phyloP scores from a whole-genome alignment of 1,140 invertebrate species.

The Drosophila watanabei region DNA sequence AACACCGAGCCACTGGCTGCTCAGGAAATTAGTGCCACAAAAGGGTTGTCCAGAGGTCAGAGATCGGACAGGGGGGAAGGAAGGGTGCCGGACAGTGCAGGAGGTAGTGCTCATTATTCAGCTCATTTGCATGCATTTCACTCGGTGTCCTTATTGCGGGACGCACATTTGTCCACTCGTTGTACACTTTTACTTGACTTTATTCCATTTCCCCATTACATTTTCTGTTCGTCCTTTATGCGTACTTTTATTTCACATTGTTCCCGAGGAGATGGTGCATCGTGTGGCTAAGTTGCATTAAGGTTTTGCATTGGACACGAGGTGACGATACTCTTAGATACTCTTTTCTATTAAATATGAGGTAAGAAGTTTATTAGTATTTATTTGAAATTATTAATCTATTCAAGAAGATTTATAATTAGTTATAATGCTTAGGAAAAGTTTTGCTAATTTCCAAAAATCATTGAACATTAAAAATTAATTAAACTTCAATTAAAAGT shows the following conservation, averaged over 20 bases:
- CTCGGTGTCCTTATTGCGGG: slow-evolving; percentile 19
- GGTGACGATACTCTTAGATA: neutral
- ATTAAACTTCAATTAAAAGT: too few species aligned
- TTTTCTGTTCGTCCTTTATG: slow-evolving; percentile 8
- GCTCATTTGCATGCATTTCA: slow-evolving; percentile 80
- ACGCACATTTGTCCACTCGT: slow-evolving; percentile 55
- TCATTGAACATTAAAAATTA: too few species aligned
- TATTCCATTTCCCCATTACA: slow-evolving; percentile 14
- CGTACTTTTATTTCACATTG: slow-evolving; percentile 40
- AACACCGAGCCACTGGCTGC: slow-evolving; percentile 20
- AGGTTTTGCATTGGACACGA: neutral
- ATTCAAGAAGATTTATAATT: neutral
- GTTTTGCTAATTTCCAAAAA: too few species aligned
- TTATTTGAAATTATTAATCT: neutral
- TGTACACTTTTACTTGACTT: slow-evolving; percentile 24
- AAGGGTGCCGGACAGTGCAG: neutral
- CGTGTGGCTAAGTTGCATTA: slow-evolving; percentile 32
- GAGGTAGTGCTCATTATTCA: slow-evolving; percentile 72
- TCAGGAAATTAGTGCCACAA: slow-evolving; percentile 74
- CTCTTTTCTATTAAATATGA: neutral
- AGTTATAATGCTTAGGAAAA: too few species aligned
- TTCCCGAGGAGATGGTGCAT: neutral
- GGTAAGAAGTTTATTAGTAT: neutral
- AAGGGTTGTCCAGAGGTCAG: slow-evolving; percentile 44
- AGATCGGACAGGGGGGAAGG: neutral